These are phyloP conservation scores for Spheniscus humboldti DNA, from an alignment of 2,797 vertebrate species.

Conservation along the genomic window DNA sequence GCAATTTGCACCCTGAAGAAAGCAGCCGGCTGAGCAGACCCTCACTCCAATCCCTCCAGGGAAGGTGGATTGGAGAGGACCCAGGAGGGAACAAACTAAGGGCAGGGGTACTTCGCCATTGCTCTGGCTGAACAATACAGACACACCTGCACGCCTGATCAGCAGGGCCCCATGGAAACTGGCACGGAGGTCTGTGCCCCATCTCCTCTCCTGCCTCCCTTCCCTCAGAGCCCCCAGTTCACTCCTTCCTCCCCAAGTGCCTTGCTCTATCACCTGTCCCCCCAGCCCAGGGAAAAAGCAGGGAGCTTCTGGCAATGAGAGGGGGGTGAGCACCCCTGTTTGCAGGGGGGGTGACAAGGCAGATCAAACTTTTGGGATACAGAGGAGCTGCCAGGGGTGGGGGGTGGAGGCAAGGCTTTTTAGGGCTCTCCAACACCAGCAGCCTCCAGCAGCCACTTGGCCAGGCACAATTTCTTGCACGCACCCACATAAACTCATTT, in stretches of 20 bases:
- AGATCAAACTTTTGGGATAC: rapidly evolving
- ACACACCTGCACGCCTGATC: not conserved
- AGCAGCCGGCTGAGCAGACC: not conserved
- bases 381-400: rapidly evolving
- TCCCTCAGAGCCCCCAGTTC: not conserved
- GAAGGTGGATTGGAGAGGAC: not conserved
- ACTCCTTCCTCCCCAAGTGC: not conserved
- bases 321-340: not conserved
- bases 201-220: not conserved
- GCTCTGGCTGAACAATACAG: not conserved
- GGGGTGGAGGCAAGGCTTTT: not conserved
- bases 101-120: not conserved
- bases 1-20: not conserved
- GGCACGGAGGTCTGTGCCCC: not conserved
- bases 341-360: rapidly evolving
- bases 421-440: not conserved
- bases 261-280: not conserved
- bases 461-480: not conserved
- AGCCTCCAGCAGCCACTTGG: not conserved
- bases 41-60: not conserved
- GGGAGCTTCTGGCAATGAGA: not conserved
- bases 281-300: not conserved
- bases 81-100: not conserved
- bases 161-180: not conserved
- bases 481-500: rapidly evolving